Evolutionary conservation across 2,888 invertebrate genomes (phyloP), one percentile per base, ranked within the genome.

Genomic region (Furcula furcula): DNA sequence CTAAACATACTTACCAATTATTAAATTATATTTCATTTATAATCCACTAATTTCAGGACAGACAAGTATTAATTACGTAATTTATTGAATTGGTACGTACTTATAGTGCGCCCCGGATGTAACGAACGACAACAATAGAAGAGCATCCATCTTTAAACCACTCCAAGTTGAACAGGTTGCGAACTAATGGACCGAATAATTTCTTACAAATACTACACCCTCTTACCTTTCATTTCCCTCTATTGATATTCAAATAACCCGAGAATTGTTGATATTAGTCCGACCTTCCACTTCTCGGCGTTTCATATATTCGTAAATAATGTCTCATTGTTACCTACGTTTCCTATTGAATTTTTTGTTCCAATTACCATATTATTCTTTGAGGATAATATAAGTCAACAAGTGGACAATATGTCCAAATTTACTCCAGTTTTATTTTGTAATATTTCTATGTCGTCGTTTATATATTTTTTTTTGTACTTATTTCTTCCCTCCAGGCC

Each of bases 171-270:
- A 35, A 26, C 40, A 35, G 26, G 36, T 46, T 55, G 29, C 40
- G 37, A 31, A 38, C 40, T 60, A 71, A 73, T 65, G 55, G 54
- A 36, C 40, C 52, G 55, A 22, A 56, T 61, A 60, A 59, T 47
- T 46, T 54, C 42, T 45, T 55, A 50, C 45, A 40, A 58, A 62
- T 40, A 58, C 11, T 7, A 28, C 9, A 4, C 3, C 11, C 31
- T 26, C 19, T 32, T 36, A 35, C 46, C 35, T 34, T 7, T 35
- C 29, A 46, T 40, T 54, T 42, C 23, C 16, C 30, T 44, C 46
- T 47, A 57, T 61, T 61, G 32, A 43, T 35, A 60, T 50, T 55
- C 51, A 63, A 56, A 60, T 49, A 42, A 26, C 25, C 10, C 10
- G 6, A 32, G 46, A 50, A 48, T 43, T 29, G 42, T 34, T 23